Evolutionary conservation across 2,113 vertebrate species (phyloP).

Genomic region (Laterallus jamaicensis): DNA sequence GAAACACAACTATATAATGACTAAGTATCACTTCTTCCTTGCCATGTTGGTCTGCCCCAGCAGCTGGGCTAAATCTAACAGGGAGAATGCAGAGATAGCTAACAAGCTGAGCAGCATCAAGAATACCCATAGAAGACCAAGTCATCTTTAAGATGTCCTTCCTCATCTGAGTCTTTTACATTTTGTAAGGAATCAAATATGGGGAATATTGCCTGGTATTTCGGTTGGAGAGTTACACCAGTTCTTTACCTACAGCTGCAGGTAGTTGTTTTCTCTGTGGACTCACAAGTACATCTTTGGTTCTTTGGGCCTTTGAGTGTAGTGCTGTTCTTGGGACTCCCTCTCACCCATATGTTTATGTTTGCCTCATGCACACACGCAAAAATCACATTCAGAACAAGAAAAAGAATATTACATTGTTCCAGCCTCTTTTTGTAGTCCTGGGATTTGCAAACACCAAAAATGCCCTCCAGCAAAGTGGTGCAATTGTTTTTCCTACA

Average conservation of each 20-base stretch:
- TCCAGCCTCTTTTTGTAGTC: neutral
- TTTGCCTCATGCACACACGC: neutral
- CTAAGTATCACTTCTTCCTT: neutral
- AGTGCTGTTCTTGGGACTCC: neutral
- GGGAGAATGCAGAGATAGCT: neutral
- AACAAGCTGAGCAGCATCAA: neutral
- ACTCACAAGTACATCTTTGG: accelerated
- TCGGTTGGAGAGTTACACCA: neutral
- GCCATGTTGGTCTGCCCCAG: neutral
- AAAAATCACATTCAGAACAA: neutral
- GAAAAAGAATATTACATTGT: neutral
- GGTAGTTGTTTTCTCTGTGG: neutral
- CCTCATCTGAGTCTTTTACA: neutral
- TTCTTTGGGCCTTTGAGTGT: neutral
- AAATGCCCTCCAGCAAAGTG: conserved; percentile 28
- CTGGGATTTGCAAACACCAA: conserved; percentile 18
- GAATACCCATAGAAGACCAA: neutral
- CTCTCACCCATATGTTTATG: neutral
- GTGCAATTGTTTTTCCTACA: conserved; percentile 28
- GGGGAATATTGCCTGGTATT: neutral
- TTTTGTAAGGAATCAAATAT: neutral
- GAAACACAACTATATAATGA: neutral
- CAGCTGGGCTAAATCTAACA: neutral
- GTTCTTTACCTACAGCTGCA: neutral
- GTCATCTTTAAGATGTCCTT: neutral